These are phyloP conservation scores for Microchirus variegatus DNA, from an alignment of 2,797 vertebrate species.

Conservation along the genomic window DNA sequence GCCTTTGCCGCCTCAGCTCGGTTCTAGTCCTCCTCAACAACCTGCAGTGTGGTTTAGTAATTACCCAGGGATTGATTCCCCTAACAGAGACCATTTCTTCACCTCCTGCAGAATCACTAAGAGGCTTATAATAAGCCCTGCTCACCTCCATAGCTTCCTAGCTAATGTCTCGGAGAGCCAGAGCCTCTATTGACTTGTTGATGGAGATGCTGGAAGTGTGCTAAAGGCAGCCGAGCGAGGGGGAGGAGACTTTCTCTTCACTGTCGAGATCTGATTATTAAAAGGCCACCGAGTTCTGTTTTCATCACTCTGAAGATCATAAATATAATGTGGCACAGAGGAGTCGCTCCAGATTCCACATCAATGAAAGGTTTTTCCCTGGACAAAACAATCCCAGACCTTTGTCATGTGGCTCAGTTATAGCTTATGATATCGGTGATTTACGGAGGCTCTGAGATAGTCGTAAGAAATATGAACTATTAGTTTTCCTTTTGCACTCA, in stretches of 20 bases:
- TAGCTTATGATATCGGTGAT: slow-evolving; percentile 31
- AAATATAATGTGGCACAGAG: slow-evolving; percentile 12
- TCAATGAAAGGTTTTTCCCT: slow-evolving; percentile 47
- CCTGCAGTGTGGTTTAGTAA: slow-evolving; percentile 68
- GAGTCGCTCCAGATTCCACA: slow-evolving; percentile 23
- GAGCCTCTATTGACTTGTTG: slow-evolving; percentile 80
- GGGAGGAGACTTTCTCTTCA: slow-evolving; percentile 47
- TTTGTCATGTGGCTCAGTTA: slow-evolving; percentile 37
- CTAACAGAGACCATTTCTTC: slow-evolving; percentile 78
- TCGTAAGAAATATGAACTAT: background rate
- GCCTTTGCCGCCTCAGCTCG: slow-evolving; percentile 37
- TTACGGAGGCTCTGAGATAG: slow-evolving; percentile 3
- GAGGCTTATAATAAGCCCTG: slow-evolving; percentile 81
- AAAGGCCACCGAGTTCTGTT: slow-evolving; percentile 60
- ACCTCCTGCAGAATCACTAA: slow-evolving; percentile 77
- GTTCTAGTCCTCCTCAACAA: slow-evolving; percentile 51
- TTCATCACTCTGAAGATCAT: slow-evolving; percentile 51
- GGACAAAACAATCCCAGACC: slow-evolving; percentile 58
- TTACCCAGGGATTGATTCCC: slow-evolving; percentile 74
- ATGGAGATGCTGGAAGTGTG: slow-evolving; percentile 71
- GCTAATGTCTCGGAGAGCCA: slow-evolving; percentile 65
- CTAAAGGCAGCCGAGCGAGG: slow-evolving; percentile 41
- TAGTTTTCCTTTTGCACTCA: background rate
- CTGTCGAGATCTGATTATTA: slow-evolving; percentile 50
- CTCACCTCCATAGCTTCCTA: slow-evolving; percentile 75